These are phyloP conservation scores for Chaetodon trifascialis DNA, from an alignment of 2,113 vertebrate species.

Conservation along the genomic window DNA sequence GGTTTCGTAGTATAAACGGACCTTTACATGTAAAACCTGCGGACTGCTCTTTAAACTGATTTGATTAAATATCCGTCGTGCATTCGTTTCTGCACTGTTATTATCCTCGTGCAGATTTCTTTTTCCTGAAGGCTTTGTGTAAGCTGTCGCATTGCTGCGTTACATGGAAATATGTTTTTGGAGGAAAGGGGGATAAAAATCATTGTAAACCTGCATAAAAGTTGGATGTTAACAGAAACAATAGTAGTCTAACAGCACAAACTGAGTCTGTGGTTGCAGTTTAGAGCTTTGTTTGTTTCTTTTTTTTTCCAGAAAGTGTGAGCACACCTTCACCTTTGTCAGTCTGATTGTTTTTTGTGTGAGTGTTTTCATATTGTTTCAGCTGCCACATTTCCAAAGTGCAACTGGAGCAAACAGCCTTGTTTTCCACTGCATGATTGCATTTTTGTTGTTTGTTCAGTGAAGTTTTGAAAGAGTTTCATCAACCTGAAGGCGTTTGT, in stretches of 20 bases:
- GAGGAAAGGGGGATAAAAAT: not conserved
- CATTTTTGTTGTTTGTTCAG: not conserved
- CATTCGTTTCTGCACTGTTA: not conserved
- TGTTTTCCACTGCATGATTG: slow-evolving; percentile 11
- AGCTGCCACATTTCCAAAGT: not conserved
- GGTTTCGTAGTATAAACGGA: not conserved
- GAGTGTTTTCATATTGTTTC: not conserved
- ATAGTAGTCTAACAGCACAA: not conserved
- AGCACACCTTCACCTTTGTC: slow-evolving; percentile 1
- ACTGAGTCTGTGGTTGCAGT: not conserved
- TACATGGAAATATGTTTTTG: not conserved
- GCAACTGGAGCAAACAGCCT: slow-evolving; percentile 9
- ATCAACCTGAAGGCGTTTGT: slow-evolving; percentile 14
- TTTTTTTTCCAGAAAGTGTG: not conserved
- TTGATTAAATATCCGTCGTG: not conserved
- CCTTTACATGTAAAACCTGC: not conserved
- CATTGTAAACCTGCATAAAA: not conserved
- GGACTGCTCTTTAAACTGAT: not conserved
- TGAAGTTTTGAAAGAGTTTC: not conserved
- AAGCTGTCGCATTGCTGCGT: not conserved
- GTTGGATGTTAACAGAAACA: not conserved
- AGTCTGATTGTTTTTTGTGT: not conserved
- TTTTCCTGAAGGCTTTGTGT: not conserved
- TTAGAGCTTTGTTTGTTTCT: too few species aligned
- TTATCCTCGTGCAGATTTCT: not conserved